Percentiles rank a stretch among this genome's conserved stretches.
phyloP scores from a whole-genome alignment of 2,797 vertebrate genomes.

The Lepilemur septentrionalis region DNA sequence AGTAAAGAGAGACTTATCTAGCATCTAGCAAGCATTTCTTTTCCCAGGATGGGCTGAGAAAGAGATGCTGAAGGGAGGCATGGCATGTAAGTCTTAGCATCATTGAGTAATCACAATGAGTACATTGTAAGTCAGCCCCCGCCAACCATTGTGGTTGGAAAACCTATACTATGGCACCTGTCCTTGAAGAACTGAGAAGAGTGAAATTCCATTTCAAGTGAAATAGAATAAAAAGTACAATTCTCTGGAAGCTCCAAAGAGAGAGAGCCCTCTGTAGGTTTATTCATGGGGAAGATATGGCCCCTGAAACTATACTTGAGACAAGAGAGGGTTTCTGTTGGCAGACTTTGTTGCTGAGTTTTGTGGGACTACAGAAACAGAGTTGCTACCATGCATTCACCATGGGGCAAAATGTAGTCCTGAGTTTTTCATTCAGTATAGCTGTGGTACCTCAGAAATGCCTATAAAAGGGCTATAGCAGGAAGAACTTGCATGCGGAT shows the following conservation, averaged over 20 bases:
- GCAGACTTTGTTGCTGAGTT: background rate
- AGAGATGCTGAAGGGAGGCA: constrained; percentile 47
- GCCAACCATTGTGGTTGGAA: constrained; percentile 16
- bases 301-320: background rate
- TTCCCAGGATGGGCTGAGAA: constrained; percentile 56
- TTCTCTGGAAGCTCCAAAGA: constrained; percentile 32
- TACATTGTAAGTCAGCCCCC: constrained; percentile 51
- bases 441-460: background rate
- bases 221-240: constrained; percentile 31
- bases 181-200: background rate
- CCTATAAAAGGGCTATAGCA: background rate
- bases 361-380: background rate
- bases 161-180: constrained; percentile 43
- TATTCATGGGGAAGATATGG: background rate
- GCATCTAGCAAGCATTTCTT: constrained; percentile 66
- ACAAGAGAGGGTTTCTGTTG: background rate
- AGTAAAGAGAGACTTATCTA: constrained; percentile 67
- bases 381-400: background rate
- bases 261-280: background rate
- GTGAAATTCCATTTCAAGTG: constrained; percentile 53
- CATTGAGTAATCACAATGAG: constrained; percentile 66
- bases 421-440: background rate
- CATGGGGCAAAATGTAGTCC: background rate
- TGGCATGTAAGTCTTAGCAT: constrained; percentile 15
- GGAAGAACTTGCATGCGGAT: background rate